These are phyloP conservation scores for Pterois miles DNA, from an alignment of 2,797 vertebrate species.

Conservation along the genomic window DNA sequence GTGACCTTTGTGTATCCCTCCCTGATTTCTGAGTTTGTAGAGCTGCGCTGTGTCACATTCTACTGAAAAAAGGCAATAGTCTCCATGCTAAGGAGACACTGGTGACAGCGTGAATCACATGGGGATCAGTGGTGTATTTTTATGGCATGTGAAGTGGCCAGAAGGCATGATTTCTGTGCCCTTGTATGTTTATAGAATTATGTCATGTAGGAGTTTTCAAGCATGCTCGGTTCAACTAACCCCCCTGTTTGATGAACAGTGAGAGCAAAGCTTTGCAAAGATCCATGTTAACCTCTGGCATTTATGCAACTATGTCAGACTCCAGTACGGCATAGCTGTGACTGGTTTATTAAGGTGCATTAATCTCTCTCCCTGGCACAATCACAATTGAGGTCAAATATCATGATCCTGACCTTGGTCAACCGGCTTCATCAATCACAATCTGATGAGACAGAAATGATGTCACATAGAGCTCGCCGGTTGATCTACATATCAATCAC, in stretches of 20 bases:
- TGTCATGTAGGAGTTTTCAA: conserved; percentile 3
- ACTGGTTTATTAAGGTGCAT: conserved; percentile 73
- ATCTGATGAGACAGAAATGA: conserved; percentile 44
- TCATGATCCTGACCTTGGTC: conserved; percentile 63
- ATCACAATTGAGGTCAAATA: conserved; percentile 64
- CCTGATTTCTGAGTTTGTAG: conserved; percentile 74
- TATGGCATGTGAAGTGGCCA: conserved; percentile 23
- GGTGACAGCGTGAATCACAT: conserved; percentile 49
- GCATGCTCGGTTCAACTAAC: conserved; percentile 8
- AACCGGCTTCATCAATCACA: conserved; percentile 69
- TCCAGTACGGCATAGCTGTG: conserved; percentile 43
- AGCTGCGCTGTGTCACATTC: conserved; percentile 56
- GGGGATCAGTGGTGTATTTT: conserved; percentile 36
- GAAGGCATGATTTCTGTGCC: conserved; percentile 28
- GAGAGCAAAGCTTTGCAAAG: conserved; percentile 45
- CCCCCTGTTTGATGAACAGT: conserved; percentile 41
- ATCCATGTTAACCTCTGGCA: conserved; percentile 68
- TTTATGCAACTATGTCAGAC: conserved; percentile 47
- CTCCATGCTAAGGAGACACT: conserved; percentile 65
- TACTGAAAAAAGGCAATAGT: conserved; percentile 65
- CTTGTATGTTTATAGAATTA: conserved; percentile 35
- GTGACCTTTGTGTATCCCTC: conserved; percentile 77
- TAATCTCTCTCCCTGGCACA: conserved; percentile 57
- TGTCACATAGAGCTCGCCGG: conserved; percentile 30
- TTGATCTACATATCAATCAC: conserved; percentile 71